A percentile compares a stretch with the other conserved stretches of the same genome.
Evolutionary conservation across 2,888 invertebrate genomes (phyloP).

Genomic region (Pinctada fucata): DNA sequence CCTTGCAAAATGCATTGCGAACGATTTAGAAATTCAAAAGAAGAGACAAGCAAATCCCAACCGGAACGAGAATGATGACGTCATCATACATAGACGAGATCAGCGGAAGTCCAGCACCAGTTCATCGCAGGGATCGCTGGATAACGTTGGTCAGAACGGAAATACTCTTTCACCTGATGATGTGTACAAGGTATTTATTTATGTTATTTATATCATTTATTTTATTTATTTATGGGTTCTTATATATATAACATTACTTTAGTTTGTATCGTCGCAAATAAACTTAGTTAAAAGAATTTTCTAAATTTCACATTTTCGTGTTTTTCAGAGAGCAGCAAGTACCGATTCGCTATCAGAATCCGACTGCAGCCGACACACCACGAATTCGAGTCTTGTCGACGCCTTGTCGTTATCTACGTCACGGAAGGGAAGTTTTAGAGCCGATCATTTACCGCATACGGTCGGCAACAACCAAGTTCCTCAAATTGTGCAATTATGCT

Average conservation of each 20-base stretch:
- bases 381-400: conserved; percentile 66
- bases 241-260: background rate
- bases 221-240: too few species aligned
- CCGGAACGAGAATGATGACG: conserved; percentile 62
- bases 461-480: conserved; percentile 81
- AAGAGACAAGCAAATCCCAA: conserved; percentile 57
- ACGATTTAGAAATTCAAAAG: conserved; percentile 82
- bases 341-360: conserved; percentile 71
- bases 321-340: conserved; percentile 66
- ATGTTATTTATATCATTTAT: too few species aligned
- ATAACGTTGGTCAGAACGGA: conserved; percentile 52
- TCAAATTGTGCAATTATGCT: conserved; percentile 86
- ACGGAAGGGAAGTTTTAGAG: conserved; percentile 48
- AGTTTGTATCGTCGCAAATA: too few species aligned
- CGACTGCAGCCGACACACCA: conserved; percentile 65
- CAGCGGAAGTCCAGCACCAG: conserved; percentile 70
- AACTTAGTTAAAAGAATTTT: too few species aligned
- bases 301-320: too few species aligned
- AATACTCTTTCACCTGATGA: conserved; percentile 46
- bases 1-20: conserved; percentile 89
- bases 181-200: conserved; percentile 52
- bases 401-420: conserved; percentile 66
- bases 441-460: conserved; percentile 51
- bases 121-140: conserved; percentile 69
- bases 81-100: conserved; percentile 54